Evolutionary conservation across 2,113 vertebrate species (phyloP), one percentile per base, ranked within the genome.

Genomic region (Rhegmatorhina hoffmannsi): DNA sequence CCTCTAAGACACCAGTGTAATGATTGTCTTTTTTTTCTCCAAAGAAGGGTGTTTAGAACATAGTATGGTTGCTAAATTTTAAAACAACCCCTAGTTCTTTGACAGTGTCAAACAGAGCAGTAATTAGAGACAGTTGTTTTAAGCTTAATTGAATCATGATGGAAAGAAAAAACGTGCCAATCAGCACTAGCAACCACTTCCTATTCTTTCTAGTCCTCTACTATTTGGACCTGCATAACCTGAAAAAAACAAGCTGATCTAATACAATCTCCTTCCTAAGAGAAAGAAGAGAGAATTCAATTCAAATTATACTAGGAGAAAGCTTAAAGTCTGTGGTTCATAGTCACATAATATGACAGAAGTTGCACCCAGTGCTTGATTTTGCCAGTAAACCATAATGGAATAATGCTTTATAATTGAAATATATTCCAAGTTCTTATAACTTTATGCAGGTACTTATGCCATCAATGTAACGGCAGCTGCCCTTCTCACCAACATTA

Each of bases 101-200:
- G 60, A 79, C 44, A 81, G 52, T 47, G 40, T 82, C 64, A 93
- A 92, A 83, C 17, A 84, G 40, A 86, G 36, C 44, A 90, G 33
- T 75, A 95, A 92, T 78, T 50, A 59, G 16, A 81, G 84, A 60
- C 31, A 31, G 70, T 21, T 95, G 70, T 78, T 78, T 72, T 94
- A 91, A 84, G 63, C 21, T 77, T 90, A 92, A 94, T 6, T 69
- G 28, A 93, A 97, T 89, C 60, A 90, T 0, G 13, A 81, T 33
- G 38, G 93, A 90, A 80, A 95, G 53, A 76, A 86, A 90, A 96
- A 73, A 25, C 3, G 34, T 73, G 50, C 43, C 92, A 94, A 96
- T 53, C 85, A 92, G 53, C 34, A 94, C 46, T 66, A 91, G 58
- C 24, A 69, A 63, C 25, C 19, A 62, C n/a, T 83, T 91, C 31